A percentile compares a stretch with the other conserved stretches of the same genome.
These are phyloP conservation scores for Thryonomys swinderianus DNA, from an alignment of 2,113 vertebrate genomes.

Conservation along the genomic window DNA sequence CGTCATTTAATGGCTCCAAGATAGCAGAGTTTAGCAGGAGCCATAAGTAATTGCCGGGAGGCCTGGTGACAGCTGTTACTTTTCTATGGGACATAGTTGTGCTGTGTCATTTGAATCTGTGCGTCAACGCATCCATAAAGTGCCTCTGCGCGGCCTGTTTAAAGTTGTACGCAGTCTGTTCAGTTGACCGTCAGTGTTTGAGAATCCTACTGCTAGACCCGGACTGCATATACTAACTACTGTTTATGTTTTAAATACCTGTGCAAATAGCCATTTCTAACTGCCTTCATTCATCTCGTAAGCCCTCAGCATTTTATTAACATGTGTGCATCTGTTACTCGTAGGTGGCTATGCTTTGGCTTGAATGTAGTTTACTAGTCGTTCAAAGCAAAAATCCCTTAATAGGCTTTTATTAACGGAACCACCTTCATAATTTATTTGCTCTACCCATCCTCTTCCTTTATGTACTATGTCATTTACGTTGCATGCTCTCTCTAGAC, in stretches of 20 bases:
- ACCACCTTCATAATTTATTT: not conserved
- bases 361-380: not conserved
- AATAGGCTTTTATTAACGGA: not conserved
- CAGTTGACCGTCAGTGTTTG: slow-evolving; percentile 33
- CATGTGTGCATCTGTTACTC: not conserved
- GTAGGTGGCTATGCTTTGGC: not conserved
- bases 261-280: not conserved
- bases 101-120: slow-evolving; percentile 71
- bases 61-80: slow-evolving; percentile 14
- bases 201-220: not conserved
- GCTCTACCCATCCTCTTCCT: not conserved
- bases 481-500: not conserved
- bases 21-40: slow-evolving; percentile 27
- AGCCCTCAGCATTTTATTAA: not conserved
- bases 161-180: slow-evolving; percentile 19
- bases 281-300: not conserved
- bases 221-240: slow-evolving; percentile 4
- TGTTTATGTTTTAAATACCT: not conserved
- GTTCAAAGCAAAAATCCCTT: not conserved
- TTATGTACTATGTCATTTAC: not conserved
- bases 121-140: slow-evolving; percentile 57
- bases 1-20: slow-evolving; percentile 49
- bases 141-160: slow-evolving; percentile 56
- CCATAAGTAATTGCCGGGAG: slow-evolving; percentile 19
- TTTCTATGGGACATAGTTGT: not conserved